Evolutionary conservation across 2,888 invertebrate species (phyloP), one percentile per base, ranked within the genome.

Genomic region (Polymixis flavicincta): DNA sequence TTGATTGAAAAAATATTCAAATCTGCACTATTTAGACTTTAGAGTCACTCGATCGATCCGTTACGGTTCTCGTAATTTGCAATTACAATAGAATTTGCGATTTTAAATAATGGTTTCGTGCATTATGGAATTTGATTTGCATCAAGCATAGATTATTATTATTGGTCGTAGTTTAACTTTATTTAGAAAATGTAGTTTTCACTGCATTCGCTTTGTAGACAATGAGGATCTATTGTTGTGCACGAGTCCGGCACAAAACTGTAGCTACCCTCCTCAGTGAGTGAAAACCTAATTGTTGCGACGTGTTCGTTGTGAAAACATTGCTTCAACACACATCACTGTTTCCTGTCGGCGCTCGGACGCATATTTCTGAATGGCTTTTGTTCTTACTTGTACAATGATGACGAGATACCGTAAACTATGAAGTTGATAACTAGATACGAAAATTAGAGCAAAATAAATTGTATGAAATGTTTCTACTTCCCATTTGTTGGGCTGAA

Each of bases 1-100:
- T 96, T 96, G 96, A 96, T 96, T 95, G 96, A 94, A 95, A 95
- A 95, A 95, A 95, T 95, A 96, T 96, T 96, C 91, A 95, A 96
- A 96, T 96, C 83, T 72, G 71, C 80, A 91, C 89, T 92, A 93
- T 94, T 95, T 94, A 92, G 90, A 93, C 89, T 94, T 95, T 94
- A 91, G 89, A 93, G 87, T 91, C 91, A 91, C 89, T 94, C 94
- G 90, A 94, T 95, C 92, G 93, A 94, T 96, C 93, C 95, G 95
- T 95, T 94, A 96, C 93, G 95, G 95, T 89, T 93, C 92, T 95
- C 91, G 91, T 94, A 92, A 94, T 93, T 90, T 90, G 87, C 83
- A 87, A 87, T 87, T 82, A 89, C 89, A 92, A 92, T 89, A 87
- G 87, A 89, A 91, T 90, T 92, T 90, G 87, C 84, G 84, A 91